Percentiles rank a stretch among this genome's conserved stretches.
phyloP scores from a whole-genome alignment of 2,888 invertebrate genomes.

The Eumerus sabulonum region DNA sequence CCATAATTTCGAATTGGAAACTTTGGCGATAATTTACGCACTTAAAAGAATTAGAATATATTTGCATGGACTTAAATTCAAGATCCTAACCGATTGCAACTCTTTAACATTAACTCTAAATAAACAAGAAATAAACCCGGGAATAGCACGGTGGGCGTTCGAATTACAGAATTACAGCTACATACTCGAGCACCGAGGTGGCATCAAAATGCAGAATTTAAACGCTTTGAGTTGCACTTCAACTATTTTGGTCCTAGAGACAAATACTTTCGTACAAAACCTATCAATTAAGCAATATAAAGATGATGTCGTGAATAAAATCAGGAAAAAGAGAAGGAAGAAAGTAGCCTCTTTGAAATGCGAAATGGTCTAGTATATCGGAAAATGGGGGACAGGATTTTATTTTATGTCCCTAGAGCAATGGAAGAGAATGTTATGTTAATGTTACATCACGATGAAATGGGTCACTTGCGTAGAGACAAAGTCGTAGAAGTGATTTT shows the following conservation, averaged over 20 bases:
- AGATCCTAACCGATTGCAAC: conserved; percentile 67
- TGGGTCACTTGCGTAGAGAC: conserved; percentile 35
- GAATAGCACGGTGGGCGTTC: too few species aligned
- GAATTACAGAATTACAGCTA: conserved; percentile 72
- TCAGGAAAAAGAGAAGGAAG: too few species aligned
- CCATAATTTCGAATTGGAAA: too few species aligned
- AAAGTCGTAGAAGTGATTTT: conserved; percentile 19
- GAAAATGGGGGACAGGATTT: conserved; percentile 23
- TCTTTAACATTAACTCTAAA: conserved; percentile 54
- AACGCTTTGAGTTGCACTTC: conserved; percentile 4
- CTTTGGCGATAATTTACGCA: not conserved
- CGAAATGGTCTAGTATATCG: conserved; percentile 28
- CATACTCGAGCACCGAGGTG: not conserved
- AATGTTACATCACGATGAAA: conserved; percentile 38
- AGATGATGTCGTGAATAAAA: too few species aligned
- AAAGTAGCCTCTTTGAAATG: conserved; percentile 6
- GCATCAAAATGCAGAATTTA: not conserved
- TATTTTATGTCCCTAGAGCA: conserved; percentile 38
- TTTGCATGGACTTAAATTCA: conserved; percentile 68
- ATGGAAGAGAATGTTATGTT: conserved; percentile 26
- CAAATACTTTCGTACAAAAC: too few species aligned
- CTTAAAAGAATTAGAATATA: conserved; percentile 69
- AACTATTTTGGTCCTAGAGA: conserved; percentile 2
- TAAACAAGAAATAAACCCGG: conserved; percentile 65
- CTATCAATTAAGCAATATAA: too few species aligned